Conservation (phyloP, 2,113 vertebrate species). For the Colossoma macropomum region DNA sequence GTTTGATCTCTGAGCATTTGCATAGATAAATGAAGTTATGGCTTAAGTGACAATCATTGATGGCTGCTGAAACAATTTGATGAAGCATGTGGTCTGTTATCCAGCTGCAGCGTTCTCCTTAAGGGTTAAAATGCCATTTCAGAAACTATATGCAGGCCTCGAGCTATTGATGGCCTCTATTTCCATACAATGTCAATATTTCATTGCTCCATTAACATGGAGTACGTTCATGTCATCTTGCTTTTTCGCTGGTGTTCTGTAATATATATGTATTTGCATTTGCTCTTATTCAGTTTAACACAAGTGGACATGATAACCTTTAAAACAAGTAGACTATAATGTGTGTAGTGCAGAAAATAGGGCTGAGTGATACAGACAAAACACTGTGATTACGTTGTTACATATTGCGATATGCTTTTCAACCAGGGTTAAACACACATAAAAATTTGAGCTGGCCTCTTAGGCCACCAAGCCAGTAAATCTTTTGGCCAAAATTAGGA, state of each 20-base stretch:
- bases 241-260: neutral
- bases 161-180: neutral
- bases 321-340: neutral
- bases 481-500: too few species aligned
- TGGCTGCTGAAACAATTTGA: neutral
- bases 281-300: neutral
- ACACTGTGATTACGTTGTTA: too few species aligned
- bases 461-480: too few species aligned
- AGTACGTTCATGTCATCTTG: neutral
- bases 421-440: too few species aligned
- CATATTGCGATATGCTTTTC: too few species aligned
- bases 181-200: neutral
- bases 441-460: too few species aligned
- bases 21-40: constrained; percentile 13
- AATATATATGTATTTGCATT: neutral
- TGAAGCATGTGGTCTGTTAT: constrained; percentile 7
- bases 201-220: neutral
- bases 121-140: neutral
- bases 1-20: constrained; percentile 20
- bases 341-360: neutral
- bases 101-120: neutral
- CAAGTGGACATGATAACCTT: neutral
- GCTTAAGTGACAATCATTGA: constrained; percentile 17
- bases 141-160: neutral
- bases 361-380: too few species aligned